Evolutionary conservation across 2,888 invertebrate species (phyloP), one percentile per base, ranked within the genome.

Genomic region (Cerceris rybyensis): DNA sequence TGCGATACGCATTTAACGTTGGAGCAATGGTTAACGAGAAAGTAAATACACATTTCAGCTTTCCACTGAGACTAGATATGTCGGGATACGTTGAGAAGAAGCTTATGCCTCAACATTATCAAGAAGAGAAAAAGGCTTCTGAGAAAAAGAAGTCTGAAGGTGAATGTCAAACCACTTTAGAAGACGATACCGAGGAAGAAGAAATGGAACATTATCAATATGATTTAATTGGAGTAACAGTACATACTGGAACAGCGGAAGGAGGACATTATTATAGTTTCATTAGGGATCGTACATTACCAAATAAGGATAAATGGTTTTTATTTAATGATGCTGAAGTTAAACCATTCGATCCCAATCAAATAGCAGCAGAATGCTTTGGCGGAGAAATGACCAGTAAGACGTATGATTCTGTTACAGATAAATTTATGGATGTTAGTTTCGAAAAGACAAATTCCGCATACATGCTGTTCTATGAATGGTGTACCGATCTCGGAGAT

Each of bases 331-430:
- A 98, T 92, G 98, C 98, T 0, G 98, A 98, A 93, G 98, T 98
- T 0, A 98, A 98, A 92, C 96, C 97, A 0, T 98, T 98, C 92
- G 98, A 98, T 94, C 97, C 98, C 0, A 97, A 96, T 87, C 98
- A 98, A 93, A 96, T 98, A 74, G 98, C 98, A 0, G 96, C 97
- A 0, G 98, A 98, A 93, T 98, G 98, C 93, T 98, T 98, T 92
- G 98, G 98, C 4, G 98, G 98, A 6, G 98, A 98, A 94, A 98
- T 98, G 97, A 98, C 98, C 68, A 98, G 98, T 90, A 98, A 98
- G 94, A 98, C 98, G 0, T 98, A 98, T 91, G 98, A 98, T 92
- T 97, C 98, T 0, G 98, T 98, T 39, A 98, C 98, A 8, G 98
- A 98, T 88, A 98, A 98, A 92, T 98, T 98, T 92, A 97, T 98